Evolutionary conservation across 2,888 invertebrate species (phyloP).

Genomic region (Nowickia ferox): DNA sequence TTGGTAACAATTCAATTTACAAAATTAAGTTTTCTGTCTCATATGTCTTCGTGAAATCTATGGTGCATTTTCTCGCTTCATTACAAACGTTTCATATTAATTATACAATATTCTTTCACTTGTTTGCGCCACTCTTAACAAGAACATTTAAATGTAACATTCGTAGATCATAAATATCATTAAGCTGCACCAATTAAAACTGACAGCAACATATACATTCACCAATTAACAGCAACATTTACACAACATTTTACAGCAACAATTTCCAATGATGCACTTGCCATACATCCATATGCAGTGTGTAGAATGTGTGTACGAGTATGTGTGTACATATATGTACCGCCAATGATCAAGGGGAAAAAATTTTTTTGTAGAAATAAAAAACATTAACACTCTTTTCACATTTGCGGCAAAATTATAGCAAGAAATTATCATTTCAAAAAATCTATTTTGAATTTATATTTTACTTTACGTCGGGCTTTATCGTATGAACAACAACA

Average conservation of each 20-base stretch:
- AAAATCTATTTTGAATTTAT: conserved; percentile 42
- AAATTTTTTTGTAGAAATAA: not conserved
- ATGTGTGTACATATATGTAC: not conserved
- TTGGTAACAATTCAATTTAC: not conserved
- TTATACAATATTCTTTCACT: conserved; percentile 36
- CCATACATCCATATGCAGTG: no score
- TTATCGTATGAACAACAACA: not conserved
- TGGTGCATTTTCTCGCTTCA: conserved; percentile 49
- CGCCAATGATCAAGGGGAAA: conserved; percentile 17
- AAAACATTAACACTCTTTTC: not conserved
- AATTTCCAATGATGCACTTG: not conserved
- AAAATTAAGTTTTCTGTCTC: conserved; percentile 14
- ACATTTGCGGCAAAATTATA: conserved; percentile 18
- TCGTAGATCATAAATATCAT: conserved; percentile 66
- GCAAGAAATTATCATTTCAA: conserved; percentile 29
- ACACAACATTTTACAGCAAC: conserved; percentile 11
- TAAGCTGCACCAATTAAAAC: conserved; percentile 64
- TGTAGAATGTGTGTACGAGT: no score
- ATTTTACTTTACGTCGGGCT: not conserved
- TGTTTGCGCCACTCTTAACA: conserved; percentile 35
- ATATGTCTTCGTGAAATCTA: conserved; percentile 12
- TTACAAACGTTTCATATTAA: conserved; percentile 53
- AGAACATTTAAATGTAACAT: conserved; percentile 60
- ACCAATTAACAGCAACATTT: conserved; percentile 64
- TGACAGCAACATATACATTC: conserved; percentile 65